Evolutionary conservation across 2,797 vertebrate genomes (phyloP).

Genomic region (Carcharodon carcharias): DNA sequence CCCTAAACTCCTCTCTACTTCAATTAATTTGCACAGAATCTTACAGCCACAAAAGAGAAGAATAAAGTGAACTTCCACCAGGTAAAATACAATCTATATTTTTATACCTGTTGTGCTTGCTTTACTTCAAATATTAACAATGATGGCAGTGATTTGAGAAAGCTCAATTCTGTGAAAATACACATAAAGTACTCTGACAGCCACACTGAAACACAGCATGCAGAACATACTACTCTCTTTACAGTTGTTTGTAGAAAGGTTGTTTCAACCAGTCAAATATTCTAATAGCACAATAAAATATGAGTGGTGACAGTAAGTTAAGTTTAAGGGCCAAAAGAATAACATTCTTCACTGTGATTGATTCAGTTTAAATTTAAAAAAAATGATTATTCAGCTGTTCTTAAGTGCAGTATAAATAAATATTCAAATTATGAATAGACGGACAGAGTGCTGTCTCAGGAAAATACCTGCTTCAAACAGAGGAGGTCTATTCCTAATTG

Average conservation of each 20-base stretch:
- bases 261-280: conserved; percentile 12
- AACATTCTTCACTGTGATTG: conserved; percentile 12
- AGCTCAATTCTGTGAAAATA: background rate
- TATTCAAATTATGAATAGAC: background rate
- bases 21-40: background rate
- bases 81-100: background rate
- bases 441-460: background rate
- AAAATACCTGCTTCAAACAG: conserved; percentile 20
- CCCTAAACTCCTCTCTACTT: background rate
- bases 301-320: conserved; percentile 22
- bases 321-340: conserved; percentile 12
- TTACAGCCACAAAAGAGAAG: background rate
- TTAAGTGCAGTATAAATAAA: conserved; percentile 30
- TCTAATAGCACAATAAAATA: conserved; percentile 21
- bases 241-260: background rate
- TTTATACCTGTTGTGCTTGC: background rate
- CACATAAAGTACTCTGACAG: background rate
- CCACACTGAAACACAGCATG: background rate
- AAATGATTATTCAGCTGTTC: conserved; percentile 28
- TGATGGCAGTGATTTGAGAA: background rate
- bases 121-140: background rate
- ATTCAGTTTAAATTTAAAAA: background rate
- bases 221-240: background rate
- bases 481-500: background rate
- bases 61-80: background rate